Base-by-base conservation (phyloP, 2,113 vertebrate genomes). In the Psephotus haematonotus region DNA sequence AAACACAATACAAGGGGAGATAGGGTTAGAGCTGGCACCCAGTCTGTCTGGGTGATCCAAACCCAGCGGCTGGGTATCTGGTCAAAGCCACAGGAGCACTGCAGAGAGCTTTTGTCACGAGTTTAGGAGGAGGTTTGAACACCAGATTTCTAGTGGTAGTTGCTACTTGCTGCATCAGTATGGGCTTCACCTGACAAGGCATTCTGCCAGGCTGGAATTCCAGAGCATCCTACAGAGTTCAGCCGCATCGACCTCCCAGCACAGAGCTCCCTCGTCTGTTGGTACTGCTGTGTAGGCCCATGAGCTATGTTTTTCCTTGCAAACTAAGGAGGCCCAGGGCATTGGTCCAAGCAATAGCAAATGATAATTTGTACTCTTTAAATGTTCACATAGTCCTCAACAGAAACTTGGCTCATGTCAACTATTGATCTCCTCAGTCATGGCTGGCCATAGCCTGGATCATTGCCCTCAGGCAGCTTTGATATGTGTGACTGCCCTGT, bases 291-390 rank as follows among this genome's bases (percentile, higher is more conserved):
- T 82, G 35, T 47, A 72, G 33, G 35, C 76, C 89, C 55, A 64
- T 0, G 1, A 86, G 35, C 68, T 62, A 67, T 17, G 24, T 20
- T 68, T 49, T 49, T 44, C 33, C 76, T 71, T 76, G 43, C 44
- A 91, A 76, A 60, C 27, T 47, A 29, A 79, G 29, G 69, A 47
- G 52, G 69, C 33, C 39, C 65, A 72, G 20, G 57, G 77, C 91
- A 84, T 7, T 37, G 43, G 33, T 89, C 86, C 89, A 92, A 88
- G 75, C n/a, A 63, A 82, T 31, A 74, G 49, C 22, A 95, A 79
- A 95, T 55, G 47, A 84, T 65, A 19, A 65, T 78, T 84, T 88
- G 37, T 72, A 72, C 77, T 87, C 77, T 93, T 76, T 57, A 89
- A 75, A 47, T 41, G 86, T 86, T 89, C 86, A 64, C 59, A 84